Percentiles rank a stretch among this genome's conserved stretches.
phyloP scores from a whole-genome alignment of 2,113 vertebrate genomes.

The Tenrec ecaudatus region DNA sequence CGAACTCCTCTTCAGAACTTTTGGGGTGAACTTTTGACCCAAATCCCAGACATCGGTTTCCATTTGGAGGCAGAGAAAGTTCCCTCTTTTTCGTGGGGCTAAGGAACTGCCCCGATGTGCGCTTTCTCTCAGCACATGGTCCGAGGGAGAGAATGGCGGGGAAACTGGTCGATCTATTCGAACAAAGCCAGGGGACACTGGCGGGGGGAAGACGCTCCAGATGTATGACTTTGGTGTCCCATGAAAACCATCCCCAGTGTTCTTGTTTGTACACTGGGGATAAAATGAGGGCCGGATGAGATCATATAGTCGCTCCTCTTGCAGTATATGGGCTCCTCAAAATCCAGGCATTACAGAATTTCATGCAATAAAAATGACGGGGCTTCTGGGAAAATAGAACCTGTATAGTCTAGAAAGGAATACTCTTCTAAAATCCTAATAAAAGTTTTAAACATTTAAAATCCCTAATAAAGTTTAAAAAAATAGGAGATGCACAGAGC shows the following conservation, averaged over 20 bases:
- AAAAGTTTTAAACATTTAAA: slow-evolving; percentile 53
- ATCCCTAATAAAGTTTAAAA: slow-evolving; percentile 16
- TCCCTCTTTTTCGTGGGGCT: neutral
- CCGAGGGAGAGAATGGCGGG: neutral
- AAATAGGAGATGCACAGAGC: neutral
- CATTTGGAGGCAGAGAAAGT: neutral
- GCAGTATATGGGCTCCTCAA: neutral
- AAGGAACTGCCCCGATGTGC: neutral
- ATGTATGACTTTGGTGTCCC: neutral
- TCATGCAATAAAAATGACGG: slow-evolving; percentile 53
- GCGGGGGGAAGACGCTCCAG: slow-evolving; percentile 10
- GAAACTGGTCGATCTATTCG: neutral
- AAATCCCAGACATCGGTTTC: slow-evolving; percentile 34
- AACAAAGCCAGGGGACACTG: neutral
- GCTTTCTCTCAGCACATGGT: neutral
- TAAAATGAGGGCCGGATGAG: slow-evolving; percentile 28
- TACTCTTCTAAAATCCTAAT: slow-evolving; percentile 45
- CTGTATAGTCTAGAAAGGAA: slow-evolving; percentile 37
- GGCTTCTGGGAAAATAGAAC: slow-evolving; percentile 52
- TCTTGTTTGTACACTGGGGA: neutral
- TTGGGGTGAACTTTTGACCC: slow-evolving; percentile 58
- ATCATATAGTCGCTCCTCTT: slow-evolving; percentile 30
- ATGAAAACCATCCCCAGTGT: neutral
- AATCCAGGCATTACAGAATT: slow-evolving; percentile 43
- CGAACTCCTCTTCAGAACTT: slow-evolving; percentile 51